Evolutionary conservation across 2,888 invertebrate genomes (phyloP).

Genomic region (Parnassius mnemosyne): DNA sequence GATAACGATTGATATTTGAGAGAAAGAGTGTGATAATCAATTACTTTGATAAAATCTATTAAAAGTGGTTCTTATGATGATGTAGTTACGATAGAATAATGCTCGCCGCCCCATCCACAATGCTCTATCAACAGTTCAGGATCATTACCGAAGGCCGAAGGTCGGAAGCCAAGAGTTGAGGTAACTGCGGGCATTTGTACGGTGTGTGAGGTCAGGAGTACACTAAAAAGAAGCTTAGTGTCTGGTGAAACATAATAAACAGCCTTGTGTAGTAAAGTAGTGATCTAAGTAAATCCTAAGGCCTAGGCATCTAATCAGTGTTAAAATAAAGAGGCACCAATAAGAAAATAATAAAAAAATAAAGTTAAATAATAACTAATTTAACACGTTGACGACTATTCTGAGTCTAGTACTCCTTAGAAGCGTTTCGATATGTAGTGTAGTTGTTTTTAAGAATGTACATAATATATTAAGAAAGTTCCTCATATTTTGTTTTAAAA

Average conservation of each 20-base stretch:
- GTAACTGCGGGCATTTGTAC: slow-evolving; percentile 81
- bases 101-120: slow-evolving; percentile 62
- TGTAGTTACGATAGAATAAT: slow-evolving; percentile 60
- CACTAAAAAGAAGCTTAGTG: slow-evolving; percentile 79
- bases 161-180: slow-evolving; percentile 78
- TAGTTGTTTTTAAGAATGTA: slow-evolving; percentile 50
- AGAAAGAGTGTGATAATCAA: neutral
- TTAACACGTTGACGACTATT: slow-evolving; percentile 75
- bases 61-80: slow-evolving; percentile 36
- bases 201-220: slow-evolving; percentile 79
- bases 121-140: slow-evolving; percentile 55
- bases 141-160: slow-evolving; percentile 72
- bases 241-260: slow-evolving; percentile 76
- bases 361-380: slow-evolving; percentile 64
- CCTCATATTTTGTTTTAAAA: slow-evolving; percentile 43
- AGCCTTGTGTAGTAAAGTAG: slow-evolving; percentile 78
- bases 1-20: neutral
- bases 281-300: slow-evolving; percentile 78
- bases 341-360: slow-evolving; percentile 61
- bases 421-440: slow-evolving; percentile 75
- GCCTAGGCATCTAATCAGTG: slow-evolving; percentile 79
- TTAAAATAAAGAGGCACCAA: slow-evolving; percentile 75
- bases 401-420: slow-evolving; percentile 75
- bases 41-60: slow-evolving; percentile 2
- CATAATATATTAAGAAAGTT: slow-evolving; percentile 33